Evolutionary conservation across 1,140 invertebrate species (phyloP).

Genomic region (Drosophila pandora): DNA sequence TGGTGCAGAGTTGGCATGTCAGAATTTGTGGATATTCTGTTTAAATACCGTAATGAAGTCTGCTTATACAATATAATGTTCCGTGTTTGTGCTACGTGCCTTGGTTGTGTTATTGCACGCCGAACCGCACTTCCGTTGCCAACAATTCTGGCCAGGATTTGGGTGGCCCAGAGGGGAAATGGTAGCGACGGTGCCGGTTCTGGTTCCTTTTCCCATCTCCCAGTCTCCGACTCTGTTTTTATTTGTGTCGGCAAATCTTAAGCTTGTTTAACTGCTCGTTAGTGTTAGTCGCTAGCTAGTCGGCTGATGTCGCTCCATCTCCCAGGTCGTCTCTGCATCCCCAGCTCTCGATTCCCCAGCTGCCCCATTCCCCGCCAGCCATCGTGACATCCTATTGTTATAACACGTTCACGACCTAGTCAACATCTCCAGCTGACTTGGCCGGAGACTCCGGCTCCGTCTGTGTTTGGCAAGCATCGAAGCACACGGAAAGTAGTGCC

Average conservation of each 20-base stretch:
- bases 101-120: constrained; percentile 81
- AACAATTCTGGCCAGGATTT: constrained; percentile 19
- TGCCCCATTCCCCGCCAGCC: constrained; percentile 7
- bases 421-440: constrained; percentile 44
- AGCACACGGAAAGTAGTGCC: constrained; percentile 61
- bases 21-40: constrained; percentile 82
- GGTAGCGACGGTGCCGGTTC: not conserved
- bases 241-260: constrained; percentile 80
- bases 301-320: constrained; percentile 18
- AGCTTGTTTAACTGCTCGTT: constrained; percentile 82
- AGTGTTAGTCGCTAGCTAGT: constrained; percentile 71
- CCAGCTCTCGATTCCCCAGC: no score
- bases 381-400: constrained; percentile 75
- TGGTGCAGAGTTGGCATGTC: constrained; percentile 70
- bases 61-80: constrained; percentile 83
- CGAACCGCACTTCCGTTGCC: constrained; percentile 65
- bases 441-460: constrained; percentile 35
- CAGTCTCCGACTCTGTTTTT: constrained; percentile 60
- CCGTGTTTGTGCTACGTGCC: constrained; percentile 83
- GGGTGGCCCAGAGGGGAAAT: not conserved
- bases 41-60: constrained; percentile 84
- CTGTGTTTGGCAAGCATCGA: constrained; percentile 71
- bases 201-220: not conserved
- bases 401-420: constrained; percentile 73
- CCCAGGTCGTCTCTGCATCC: not conserved